phyloP scores from a whole-genome alignment of 2,797 vertebrate species.

The Microchirus variegatus region DNA sequence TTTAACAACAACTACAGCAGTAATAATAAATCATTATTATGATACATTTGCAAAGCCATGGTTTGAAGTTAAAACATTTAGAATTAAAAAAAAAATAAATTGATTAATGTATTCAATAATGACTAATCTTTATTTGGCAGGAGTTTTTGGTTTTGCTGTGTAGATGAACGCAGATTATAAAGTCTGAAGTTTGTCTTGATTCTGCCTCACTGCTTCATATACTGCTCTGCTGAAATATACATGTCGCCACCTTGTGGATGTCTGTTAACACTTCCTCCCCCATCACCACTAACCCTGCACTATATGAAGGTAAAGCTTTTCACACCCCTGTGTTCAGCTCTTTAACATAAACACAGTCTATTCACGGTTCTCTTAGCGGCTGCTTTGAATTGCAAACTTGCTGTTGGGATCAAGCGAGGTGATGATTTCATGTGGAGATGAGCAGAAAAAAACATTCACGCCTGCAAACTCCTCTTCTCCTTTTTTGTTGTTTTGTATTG shows the following conservation, averaged over 20 bases:
- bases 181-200: not conserved
- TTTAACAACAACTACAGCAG: no score
- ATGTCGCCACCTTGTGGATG: slow-evolving; percentile 64
- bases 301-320: not conserved
- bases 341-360: not conserved
- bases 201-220: not conserved
- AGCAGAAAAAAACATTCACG: slow-evolving; percentile 11
- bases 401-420: not conserved
- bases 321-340: not conserved
- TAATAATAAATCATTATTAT: no score
- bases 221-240: slow-evolving; percentile 2
- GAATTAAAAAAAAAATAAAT: not conserved
- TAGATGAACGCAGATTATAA: not conserved
- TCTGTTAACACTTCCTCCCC: not conserved
- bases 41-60: not conserved
- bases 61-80: not conserved
- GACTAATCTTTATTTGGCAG: no score
- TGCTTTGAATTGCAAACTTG: slow-evolving; percentile 47
- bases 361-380: slow-evolving; percentile 20
- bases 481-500: slow-evolving; percentile 37
- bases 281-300: not conserved
- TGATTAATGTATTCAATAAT: no score
- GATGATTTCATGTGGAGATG: slow-evolving; percentile 44
- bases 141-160: not conserved
- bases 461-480: not conserved